These are phyloP conservation scores for Pseudomyrmex pallidus DNA, from an alignment of 1,140 invertebrate species.

Conservation along the genomic window DNA sequence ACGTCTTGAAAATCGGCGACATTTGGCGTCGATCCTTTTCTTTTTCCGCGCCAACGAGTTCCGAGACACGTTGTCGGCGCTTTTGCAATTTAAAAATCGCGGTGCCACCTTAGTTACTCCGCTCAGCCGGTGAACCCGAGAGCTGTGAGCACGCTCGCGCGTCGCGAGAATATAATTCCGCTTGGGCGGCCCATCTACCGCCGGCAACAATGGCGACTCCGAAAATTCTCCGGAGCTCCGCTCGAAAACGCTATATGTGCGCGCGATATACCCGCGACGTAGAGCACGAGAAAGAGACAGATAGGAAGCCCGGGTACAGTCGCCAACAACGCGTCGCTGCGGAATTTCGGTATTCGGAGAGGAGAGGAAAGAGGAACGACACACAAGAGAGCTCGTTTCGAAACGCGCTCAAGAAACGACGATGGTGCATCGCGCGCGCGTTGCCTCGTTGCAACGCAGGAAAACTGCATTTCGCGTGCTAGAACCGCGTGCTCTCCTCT, in stretches of 20 bases:
- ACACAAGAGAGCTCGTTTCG: neutral
- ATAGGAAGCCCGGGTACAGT: slow-evolving; percentile 41
- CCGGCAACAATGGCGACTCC: slow-evolving; percentile 56
- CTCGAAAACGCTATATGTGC: slow-evolving; percentile 53
- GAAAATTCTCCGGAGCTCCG: slow-evolving; percentile 51
- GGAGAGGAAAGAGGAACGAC: neutral
- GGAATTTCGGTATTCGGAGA: slow-evolving; percentile 42
- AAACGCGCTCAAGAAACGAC: slow-evolving; percentile 36
- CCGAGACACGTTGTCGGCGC: slow-evolving; percentile 25
- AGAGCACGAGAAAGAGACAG: neutral
- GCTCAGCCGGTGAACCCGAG: neutral
- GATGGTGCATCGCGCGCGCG: slow-evolving; percentile 1
- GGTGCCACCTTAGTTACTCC: slow-evolving; percentile 47
- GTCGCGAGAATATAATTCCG: slow-evolving; percentile 46
- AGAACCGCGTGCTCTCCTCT: neutral
- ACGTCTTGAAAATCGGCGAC: slow-evolving; percentile 2
- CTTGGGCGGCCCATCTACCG: slow-evolving; percentile 30
- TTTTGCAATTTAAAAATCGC: slow-evolving; percentile 61
- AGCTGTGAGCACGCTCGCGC: slow-evolving; percentile 47
- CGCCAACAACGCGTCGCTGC: slow-evolving; percentile 54
- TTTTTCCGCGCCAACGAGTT: slow-evolving; percentile 16
- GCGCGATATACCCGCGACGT: neutral
- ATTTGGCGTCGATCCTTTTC: slow-evolving; percentile 6
- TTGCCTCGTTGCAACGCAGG: slow-evolving; percentile 22
- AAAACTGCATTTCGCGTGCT: slow-evolving; percentile 50